Conservation (phyloP, 2,888 invertebrate genomes). For the Aspidiotus rigidus region DNA sequence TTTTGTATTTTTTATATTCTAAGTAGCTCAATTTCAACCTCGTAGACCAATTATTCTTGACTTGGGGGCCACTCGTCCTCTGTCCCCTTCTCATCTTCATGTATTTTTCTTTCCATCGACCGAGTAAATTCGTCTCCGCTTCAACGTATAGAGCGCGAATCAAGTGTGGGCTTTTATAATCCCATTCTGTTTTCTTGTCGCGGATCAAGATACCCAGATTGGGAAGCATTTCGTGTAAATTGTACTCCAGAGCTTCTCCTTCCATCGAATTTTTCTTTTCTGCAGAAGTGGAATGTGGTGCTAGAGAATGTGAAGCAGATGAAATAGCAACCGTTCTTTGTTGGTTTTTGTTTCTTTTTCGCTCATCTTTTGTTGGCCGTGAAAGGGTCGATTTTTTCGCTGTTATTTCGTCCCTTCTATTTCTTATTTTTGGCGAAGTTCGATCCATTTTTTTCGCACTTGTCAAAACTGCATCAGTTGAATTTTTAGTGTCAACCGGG, state of each 20-base stretch:
- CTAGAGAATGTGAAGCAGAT: too few relatives aligned
- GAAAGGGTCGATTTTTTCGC: too few relatives aligned
- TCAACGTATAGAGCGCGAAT: conserved; percentile 27
- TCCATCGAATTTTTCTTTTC: not conserved
- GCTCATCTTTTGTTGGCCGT: too few relatives aligned
- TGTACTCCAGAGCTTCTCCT: conserved; percentile 15
- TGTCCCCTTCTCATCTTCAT: not conserved
- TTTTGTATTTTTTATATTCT: conserved; percentile 1
- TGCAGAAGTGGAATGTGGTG: not conserved
- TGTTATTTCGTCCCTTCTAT: too few relatives aligned
- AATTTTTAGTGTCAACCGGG: too few relatives aligned
- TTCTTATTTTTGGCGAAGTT: too few relatives aligned
- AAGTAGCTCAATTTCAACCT: conserved; percentile 7
- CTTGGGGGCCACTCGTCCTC: not conserved
- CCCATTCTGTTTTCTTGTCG: conserved; percentile 20
- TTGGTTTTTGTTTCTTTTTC: too few relatives aligned
- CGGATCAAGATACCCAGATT: conserved; percentile 5
- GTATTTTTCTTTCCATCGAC: conserved; percentile 7
- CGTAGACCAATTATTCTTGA: conserved; percentile 9
- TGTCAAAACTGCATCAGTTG: too few relatives aligned
- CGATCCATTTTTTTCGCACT: too few relatives aligned
- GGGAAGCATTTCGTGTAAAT: conserved; percentile 20
- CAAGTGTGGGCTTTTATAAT: conserved; percentile 17
- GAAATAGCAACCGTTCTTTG: too few relatives aligned
- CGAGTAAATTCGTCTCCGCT: conserved; percentile 10